Percentiles rank a stretch among this genome's conserved stretches.
phyloP scores from a whole-genome alignment of 2,113 vertebrate genomes.

The Calonectris borealis region DNA sequence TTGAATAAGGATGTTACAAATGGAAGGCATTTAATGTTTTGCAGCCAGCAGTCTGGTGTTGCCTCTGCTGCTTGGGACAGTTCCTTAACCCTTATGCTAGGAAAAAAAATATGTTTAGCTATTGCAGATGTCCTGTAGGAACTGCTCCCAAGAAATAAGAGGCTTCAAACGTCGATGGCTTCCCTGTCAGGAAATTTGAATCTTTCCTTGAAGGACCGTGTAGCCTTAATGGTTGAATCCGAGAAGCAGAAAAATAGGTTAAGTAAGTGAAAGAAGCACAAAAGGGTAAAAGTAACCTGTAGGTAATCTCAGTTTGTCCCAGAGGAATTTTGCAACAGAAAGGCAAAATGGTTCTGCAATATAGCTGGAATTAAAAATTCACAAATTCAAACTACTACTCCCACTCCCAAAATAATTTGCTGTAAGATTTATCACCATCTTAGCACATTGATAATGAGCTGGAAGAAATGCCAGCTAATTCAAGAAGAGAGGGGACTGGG shows the following conservation, averaged over 20 bases:
- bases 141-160: not conserved
- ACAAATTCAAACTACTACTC: not conserved
- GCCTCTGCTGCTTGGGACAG: not conserved
- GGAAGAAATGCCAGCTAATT: not conserved
- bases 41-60: not conserved
- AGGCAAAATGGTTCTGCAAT: not conserved
- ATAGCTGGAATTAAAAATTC: not conserved
- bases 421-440: not conserved
- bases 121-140: not conserved
- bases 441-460: not conserved
- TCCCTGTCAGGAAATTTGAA: not conserved
- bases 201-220: not conserved
- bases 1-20: not conserved
- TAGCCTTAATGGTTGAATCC: not conserved
- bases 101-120: not conserved
- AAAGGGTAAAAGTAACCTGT: not conserved
- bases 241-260: not conserved
- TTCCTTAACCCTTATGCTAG: not conserved
- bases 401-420: not conserved
- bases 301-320: not conserved
- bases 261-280: not conserved
- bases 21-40: not conserved
- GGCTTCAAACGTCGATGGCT: not conserved
- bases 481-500: not conserved
- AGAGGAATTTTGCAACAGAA: not conserved